phyloP scores from a whole-genome alignment of 2,113 vertebrate genomes.

The Rhinolophus sinicus region DNA sequence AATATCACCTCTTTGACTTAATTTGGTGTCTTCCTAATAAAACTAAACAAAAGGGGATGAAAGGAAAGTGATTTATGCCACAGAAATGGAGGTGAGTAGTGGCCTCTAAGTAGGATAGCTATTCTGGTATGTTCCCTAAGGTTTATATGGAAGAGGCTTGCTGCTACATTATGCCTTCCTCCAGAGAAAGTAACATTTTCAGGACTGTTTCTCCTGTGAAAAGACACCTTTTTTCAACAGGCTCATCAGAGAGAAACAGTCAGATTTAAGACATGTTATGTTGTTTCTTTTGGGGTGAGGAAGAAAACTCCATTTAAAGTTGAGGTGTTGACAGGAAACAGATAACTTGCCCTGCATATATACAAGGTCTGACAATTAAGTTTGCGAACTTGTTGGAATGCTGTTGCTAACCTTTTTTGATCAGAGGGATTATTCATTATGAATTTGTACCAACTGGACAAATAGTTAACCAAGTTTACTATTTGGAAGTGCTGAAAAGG shows the following conservation, averaged over 20 bases:
- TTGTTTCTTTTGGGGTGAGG: neutral
- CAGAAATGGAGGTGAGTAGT: neutral
- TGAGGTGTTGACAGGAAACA: neutral
- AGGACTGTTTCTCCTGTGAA: neutral
- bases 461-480: no score
- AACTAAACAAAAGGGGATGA: neutral
- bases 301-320: neutral
- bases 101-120: neutral
- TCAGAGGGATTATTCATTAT: no score
- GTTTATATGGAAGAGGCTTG: neutral
- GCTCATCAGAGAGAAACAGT: neutral
- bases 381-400: no score
- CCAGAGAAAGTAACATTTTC: neutral
- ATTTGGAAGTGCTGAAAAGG: no score
- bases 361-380: no score
- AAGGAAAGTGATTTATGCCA: no score
- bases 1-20: neutral
- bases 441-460: no score
- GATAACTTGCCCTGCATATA: neutral
- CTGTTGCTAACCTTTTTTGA: no score
- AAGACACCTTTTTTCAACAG: neutral
- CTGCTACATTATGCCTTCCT: neutral
- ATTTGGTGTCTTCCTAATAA: neutral
- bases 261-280: neutral
- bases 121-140: neutral